Percentiles rank a stretch among this genome's conserved stretches.
Conservation (phyloP, 2,888 invertebrate genomes). For the Euzetes globulus region DNA sequence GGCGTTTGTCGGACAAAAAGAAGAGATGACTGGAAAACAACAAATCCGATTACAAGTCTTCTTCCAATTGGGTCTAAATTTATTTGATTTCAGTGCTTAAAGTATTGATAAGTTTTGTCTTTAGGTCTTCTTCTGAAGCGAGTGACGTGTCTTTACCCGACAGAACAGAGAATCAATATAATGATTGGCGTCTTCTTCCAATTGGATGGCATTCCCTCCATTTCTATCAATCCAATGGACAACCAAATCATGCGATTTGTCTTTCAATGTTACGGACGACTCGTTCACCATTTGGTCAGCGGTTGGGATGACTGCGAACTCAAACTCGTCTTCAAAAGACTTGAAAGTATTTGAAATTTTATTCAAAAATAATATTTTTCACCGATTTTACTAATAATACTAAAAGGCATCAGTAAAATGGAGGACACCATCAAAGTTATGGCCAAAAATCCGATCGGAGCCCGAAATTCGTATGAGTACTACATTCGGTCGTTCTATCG, state of each 20-base stretch:
- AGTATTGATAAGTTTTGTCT: not conserved
- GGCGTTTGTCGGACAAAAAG: too few species aligned
- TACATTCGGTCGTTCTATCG: conserved; percentile 25
- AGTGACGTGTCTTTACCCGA: conserved; percentile 21
- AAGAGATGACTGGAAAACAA: not conserved
- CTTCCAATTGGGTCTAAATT: not conserved
- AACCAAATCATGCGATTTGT: conserved; percentile 12
- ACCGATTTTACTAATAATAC: not conserved
- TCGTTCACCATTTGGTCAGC: not conserved
- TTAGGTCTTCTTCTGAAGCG: conserved; percentile 28
- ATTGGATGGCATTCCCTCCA: conserved; percentile 15
- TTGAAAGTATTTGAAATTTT: conserved; percentile 4
- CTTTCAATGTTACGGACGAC: conserved; percentile 26
- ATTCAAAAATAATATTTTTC: not conserved
- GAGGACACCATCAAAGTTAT: not conserved
- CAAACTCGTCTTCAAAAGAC: not conserved
- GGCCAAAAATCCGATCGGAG: not conserved
- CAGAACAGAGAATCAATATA: not conserved
- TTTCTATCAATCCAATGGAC: not conserved
- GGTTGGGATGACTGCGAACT: conserved; percentile 32
- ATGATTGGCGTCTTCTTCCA: not conserved
- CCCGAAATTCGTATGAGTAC: not conserved
- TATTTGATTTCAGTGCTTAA: not conserved
- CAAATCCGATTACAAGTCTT: not conserved
- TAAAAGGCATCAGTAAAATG: not conserved